These are phyloP conservation scores for Toxonevra muliebris DNA, from an alignment of 2,888 invertebrate genomes.

Conservation along the genomic window DNA sequence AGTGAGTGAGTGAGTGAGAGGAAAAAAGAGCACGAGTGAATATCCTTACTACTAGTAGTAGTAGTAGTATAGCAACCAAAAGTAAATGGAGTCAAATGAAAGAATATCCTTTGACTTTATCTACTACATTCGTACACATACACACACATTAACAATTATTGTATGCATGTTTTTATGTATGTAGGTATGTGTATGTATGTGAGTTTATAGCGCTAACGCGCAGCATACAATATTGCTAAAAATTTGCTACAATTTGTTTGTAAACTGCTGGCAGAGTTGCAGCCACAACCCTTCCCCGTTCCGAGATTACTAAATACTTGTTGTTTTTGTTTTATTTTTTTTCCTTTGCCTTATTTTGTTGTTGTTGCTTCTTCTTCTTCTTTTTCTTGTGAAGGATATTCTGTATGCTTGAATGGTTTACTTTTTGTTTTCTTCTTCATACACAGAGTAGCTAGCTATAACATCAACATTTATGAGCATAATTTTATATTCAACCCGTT, in stretches of 20 bases:
- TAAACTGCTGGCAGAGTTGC: not conserved
- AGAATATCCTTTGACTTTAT: conserved; percentile 1
- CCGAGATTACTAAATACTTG: not conserved
- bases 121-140: not conserved
- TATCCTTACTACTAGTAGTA: too few relatives aligned
- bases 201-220: not conserved
- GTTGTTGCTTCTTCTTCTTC: not conserved
- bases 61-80: not conserved
- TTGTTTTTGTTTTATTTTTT: too few relatives aligned
- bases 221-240: not conserved
- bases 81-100: not conserved
- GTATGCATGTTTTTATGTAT: not conserved
- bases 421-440: not conserved
- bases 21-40: too few relatives aligned
- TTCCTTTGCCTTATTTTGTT: not conserved
- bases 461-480: not conserved
- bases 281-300: not conserved
- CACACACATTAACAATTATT: too few relatives aligned
- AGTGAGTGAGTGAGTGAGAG: too few relatives aligned
- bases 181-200: not conserved
- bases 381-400: not conserved
- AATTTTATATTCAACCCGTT: conserved; percentile 1
- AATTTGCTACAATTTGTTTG: conserved; percentile 10
- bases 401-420: not conserved
- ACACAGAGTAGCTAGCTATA: not conserved